Evolutionary conservation across 2,797 vertebrate species (phyloP).

Genomic region (Smutsia temminckii): DNA sequence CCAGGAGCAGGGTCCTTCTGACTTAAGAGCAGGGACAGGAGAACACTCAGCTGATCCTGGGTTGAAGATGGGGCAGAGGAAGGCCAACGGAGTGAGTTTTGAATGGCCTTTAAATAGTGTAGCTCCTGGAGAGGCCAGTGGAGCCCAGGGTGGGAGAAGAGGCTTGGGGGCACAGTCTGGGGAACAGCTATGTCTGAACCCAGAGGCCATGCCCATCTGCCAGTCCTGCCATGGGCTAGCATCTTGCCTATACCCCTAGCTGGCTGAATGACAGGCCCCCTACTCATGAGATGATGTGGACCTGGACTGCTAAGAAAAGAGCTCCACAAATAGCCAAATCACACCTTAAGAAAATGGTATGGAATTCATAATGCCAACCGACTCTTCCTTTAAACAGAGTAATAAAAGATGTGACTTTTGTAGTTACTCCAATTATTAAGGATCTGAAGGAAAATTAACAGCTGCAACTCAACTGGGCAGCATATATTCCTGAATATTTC

Average conservation of each 20-base stretch:
- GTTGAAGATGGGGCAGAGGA: background rate
- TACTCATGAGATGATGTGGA: background rate
- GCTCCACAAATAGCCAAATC: background rate
- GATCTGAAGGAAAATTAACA: background rate
- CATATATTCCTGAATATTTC: background rate
- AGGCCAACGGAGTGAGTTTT: background rate
- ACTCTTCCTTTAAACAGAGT: background rate
- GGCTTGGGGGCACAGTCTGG: background rate
- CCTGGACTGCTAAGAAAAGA: background rate
- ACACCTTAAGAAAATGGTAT: background rate
- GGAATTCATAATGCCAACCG: background rate
- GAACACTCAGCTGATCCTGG: background rate
- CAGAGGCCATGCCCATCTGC: background rate
- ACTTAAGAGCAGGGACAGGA: background rate
- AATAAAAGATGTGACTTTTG: background rate
- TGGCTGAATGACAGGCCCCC: background rate
- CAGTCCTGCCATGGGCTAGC: too few species aligned
- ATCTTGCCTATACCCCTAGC: rapidly evolving
- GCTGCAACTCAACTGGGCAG: background rate
- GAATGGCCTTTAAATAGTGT: background rate
- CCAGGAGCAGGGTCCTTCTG: background rate
- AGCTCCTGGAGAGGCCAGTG: background rate
- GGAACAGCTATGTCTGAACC: background rate
- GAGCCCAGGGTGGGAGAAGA: background rate
- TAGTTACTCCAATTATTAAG: background rate